Evolutionary conservation across 2,888 invertebrate species (phyloP).

Genomic region (Chalcosyrphus nemorum): DNA sequence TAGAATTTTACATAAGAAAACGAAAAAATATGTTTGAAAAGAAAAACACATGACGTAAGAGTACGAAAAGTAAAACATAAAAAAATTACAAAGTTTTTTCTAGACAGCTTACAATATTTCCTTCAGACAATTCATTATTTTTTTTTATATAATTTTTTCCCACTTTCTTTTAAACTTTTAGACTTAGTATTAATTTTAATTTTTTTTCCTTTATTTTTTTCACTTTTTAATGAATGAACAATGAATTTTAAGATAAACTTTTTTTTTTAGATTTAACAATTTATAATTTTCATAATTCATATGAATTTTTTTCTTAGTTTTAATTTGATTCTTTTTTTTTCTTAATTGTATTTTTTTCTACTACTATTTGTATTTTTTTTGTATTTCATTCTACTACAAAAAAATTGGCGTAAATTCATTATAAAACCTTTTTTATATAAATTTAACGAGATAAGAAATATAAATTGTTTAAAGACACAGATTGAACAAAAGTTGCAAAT

Average conservation of each 20-base stretch:
- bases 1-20: conserved; percentile 24
- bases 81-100: neutral
- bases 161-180: neutral
- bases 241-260: conserved; percentile 27
- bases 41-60: conserved; percentile 2
- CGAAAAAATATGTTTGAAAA: conserved; percentile 4
- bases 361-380: neutral
- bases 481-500: conserved; percentile 44
- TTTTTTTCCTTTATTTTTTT: conserved; percentile 7
- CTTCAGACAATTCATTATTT: neutral
- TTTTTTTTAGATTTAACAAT: neutral
- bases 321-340: conserved; percentile 13
- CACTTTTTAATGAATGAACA: conserved; percentile 13
- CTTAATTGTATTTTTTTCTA: conserved; percentile 3
- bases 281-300: conserved; percentile 22
- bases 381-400: conserved; percentile 4
- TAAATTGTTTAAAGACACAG: conserved; percentile 1
- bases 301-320: conserved; percentile 27
- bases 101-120: conserved; percentile 4
- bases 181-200: conserved; percentile 6
- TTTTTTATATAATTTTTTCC: neutral
- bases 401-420: conserved; percentile 51
- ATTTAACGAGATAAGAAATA: conserved; percentile 5
- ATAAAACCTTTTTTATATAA: conserved; percentile 11
- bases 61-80: no score